These are phyloP conservation scores for Galerucella calmariensis DNA, from an alignment of 2,888 invertebrate species.

Conservation along the genomic window DNA sequence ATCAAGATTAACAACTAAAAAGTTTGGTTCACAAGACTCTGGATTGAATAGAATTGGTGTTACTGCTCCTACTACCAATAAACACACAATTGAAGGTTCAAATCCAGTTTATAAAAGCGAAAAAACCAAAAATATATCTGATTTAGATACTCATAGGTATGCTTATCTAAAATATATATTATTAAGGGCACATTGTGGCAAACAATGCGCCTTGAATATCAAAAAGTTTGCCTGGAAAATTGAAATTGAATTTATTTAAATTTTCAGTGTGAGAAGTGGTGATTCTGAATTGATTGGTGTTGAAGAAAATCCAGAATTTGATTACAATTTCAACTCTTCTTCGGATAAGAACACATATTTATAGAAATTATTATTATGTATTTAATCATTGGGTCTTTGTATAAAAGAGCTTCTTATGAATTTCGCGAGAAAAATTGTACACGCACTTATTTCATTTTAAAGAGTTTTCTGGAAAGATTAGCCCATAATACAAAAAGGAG, in stretches of 20 bases:
- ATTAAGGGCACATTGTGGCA: no score
- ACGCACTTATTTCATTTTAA: no score
- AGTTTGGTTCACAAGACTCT: slow-evolving; percentile 74
- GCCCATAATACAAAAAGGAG: no score
- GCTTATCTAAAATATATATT: neutral
- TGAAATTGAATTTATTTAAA: no score
- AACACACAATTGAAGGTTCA: slow-evolving; percentile 76
- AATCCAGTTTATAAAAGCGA: slow-evolving; percentile 74
- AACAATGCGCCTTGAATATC: no score
- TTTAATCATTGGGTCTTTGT: neutral
- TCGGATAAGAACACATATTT: slow-evolving; percentile 32
- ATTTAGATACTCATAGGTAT: slow-evolving; percentile 40
- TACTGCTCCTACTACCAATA: slow-evolving; percentile 75
- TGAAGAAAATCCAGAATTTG: slow-evolving; percentile 74
- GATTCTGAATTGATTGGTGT: slow-evolving; percentile 76
- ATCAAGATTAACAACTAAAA: slow-evolving; percentile 72
- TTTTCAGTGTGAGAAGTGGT: slow-evolving; percentile 70
- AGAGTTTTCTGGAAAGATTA: no score
- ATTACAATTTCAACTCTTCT: slow-evolving; percentile 43
- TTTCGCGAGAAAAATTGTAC: no score
- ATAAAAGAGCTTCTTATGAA: no score
- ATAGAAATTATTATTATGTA: slow-evolving; percentile 10
- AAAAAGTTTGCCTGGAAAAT: no score
- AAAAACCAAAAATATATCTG: slow-evolving; percentile 36
- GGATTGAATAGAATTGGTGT: slow-evolving; percentile 68